Evolutionary conservation across 1,140 invertebrate genomes (phyloP).

Genomic region (Papilio xuthus): DNA sequence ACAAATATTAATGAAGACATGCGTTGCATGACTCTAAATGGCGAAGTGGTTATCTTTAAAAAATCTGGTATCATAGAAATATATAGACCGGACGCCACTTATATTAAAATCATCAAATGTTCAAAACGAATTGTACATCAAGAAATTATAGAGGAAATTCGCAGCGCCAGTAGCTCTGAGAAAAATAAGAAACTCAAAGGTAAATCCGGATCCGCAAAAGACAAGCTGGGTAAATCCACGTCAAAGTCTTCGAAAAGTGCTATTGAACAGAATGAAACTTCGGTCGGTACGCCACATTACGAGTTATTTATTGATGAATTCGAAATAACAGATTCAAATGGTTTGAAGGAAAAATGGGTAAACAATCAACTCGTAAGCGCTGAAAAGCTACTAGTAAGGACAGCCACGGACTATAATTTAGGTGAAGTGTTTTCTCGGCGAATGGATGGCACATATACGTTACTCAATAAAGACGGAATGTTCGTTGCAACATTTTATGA

Average conservation of each 20-base stretch:
- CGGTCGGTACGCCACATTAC: conserved; percentile 43
- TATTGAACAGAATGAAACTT: conserved; percentile 49
- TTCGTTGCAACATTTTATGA: conserved; percentile 76
- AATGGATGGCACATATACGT: conserved; percentile 80
- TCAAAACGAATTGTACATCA: conserved; percentile 50
- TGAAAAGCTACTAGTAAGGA: conserved; percentile 78
- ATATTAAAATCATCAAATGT: conserved; percentile 65
- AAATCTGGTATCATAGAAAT: conserved; percentile 61
- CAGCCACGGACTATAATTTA: conserved; percentile 78
- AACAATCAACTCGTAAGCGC: conserved; percentile 53
- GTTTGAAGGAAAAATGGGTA: conserved; percentile 63
- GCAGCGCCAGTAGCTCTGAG: conserved; percentile 52
- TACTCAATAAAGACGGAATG: conserved; percentile 80
- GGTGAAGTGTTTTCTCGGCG: conserved; percentile 81
- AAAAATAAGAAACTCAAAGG: conserved; percentile 65
- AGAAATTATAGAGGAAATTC: conserved; percentile 44
- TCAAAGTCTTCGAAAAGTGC: conserved; percentile 59
- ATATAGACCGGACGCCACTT: conserved; percentile 61
- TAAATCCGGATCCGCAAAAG: conserved; percentile 50
- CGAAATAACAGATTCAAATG: conserved; percentile 63
- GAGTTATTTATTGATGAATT: conserved; percentile 70
- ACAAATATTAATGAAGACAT: conserved; percentile 60
- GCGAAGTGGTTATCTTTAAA: conserved; percentile 75
- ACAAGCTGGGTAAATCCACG: conserved; percentile 55
- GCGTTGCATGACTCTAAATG: conserved; percentile 71